Percentiles rank a stretch among this genome's conserved stretches.
Conservation (phyloP, 2,113 vertebrate genomes). For the Perognathus longimembris region DNA sequence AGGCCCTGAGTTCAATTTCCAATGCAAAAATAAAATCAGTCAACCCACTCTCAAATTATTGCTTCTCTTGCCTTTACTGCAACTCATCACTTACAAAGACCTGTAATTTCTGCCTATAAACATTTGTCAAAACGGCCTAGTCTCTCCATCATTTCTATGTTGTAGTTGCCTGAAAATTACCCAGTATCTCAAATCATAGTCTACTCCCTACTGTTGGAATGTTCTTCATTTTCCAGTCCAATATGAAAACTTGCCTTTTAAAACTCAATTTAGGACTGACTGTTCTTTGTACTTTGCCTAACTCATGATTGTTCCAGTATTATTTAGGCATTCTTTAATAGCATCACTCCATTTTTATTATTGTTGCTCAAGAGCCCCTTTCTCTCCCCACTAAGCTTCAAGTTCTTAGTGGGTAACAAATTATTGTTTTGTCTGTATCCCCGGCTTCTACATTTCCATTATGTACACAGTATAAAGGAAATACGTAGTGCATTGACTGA, state of each 20-base stretch:
- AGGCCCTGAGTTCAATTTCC: background rate
- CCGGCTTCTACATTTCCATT: background rate
- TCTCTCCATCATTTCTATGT: background rate
- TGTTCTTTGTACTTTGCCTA: background rate
- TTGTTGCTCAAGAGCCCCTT: background rate
- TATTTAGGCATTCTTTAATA: background rate
- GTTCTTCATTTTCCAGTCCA: background rate
- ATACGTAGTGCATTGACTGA: background rate
- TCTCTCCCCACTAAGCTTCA: background rate
- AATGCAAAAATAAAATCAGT: background rate
- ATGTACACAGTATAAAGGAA: background rate
- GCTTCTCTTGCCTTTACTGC: background rate
- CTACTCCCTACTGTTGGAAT: background rate
- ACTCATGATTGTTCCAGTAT: background rate
- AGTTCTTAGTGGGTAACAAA: background rate
- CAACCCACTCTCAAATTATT: background rate
- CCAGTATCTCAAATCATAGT: background rate
- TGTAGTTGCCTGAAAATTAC: background rate
- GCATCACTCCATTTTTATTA: background rate
- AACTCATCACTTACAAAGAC: background rate
- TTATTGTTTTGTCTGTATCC: background rate
- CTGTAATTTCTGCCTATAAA: background rate
- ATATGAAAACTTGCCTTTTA: slow-evolving; percentile 9
- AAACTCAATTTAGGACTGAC: slow-evolving; percentile 10
- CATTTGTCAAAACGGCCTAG: slow-evolving; percentile 11